Evolutionary conservation across 2,113 vertebrate genomes (phyloP).

Genomic region (Sciurus niger): DNA sequence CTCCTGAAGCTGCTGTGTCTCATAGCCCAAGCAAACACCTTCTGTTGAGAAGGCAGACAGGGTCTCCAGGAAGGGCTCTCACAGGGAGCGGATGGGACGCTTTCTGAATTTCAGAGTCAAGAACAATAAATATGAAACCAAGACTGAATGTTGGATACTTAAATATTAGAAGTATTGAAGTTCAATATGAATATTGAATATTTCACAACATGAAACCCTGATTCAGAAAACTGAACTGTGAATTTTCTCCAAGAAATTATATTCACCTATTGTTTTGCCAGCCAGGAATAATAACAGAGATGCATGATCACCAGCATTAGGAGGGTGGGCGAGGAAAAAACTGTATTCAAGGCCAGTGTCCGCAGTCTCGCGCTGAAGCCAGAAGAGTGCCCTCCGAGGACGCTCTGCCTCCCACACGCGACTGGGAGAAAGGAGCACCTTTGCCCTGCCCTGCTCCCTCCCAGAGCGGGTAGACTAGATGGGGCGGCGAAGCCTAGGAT

Average conservation of each 20-base stretch:
- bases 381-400: not conserved
- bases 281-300: not conserved
- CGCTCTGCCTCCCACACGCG: no score
- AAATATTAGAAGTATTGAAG: not conserved
- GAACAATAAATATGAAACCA: not conserved
- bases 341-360: not conserved
- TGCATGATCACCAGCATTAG: no score
- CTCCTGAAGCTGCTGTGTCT: not conserved
- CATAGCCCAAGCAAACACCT: not conserved
- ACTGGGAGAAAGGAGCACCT: not conserved
- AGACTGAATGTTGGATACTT: not conserved
- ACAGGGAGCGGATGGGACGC: not conserved
- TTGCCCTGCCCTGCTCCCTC: not conserved
- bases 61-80: not conserved
- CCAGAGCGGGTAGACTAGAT: no score
- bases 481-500: not conserved
- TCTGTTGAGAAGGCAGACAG: rapidly evolving
- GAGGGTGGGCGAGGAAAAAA: rapidly evolving
- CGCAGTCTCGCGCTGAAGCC: not conserved
- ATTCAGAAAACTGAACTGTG: not conserved
- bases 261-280: no score
- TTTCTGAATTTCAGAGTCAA: not conserved
- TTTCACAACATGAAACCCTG: not conserved
- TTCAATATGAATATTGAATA: not conserved
- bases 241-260: not conserved